A percentile compares a stretch with the other conserved stretches of the same genome.
Evolutionary conservation across 2,888 invertebrate species (phyloP).

Genomic region (Masnerella sp.): DNA sequence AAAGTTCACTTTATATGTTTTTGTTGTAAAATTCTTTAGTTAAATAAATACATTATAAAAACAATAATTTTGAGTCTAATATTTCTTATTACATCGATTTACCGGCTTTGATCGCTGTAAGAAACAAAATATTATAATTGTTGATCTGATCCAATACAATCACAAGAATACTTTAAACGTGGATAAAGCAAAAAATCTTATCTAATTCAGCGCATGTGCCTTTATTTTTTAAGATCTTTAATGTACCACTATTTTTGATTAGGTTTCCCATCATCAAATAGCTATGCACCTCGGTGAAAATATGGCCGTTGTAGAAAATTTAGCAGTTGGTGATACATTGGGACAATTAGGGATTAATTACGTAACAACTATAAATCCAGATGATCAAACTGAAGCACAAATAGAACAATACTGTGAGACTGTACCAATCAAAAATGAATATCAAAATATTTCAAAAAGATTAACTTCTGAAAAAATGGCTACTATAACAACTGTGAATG

Average conservation of each 20-base stretch:
- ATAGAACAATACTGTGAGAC: conserved; percentile 72
- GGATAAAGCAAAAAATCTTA: too few species aligned
- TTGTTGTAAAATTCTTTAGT: too few species aligned
- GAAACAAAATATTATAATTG: too few species aligned
- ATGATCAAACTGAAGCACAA: conserved; percentile 66
- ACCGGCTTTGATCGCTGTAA: too few species aligned
- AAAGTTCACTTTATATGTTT: too few species aligned
- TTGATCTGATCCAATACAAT: too few species aligned
- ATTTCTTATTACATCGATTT: too few species aligned
- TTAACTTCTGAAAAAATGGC: conserved; percentile 62
- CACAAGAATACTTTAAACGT: neutral
- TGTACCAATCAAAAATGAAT: conserved; percentile 68
- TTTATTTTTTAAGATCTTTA: too few species aligned
- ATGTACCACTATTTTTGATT: too few species aligned
- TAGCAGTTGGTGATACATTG: conserved; percentile 68
- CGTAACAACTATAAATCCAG: conserved; percentile 71
- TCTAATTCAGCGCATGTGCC: too few species aligned
- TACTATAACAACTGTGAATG: conserved; percentile 63
- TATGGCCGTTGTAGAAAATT: conserved; percentile 73
- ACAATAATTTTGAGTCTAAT: too few species aligned
- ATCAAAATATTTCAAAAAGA: conserved; percentile 68
- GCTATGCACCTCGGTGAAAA: conserved; percentile 74
- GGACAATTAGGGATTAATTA: conserved; percentile 75
- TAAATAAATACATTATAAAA: too few species aligned
- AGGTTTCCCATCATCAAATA: conserved; percentile 75